These are phyloP conservation scores for Columba guinea DNA, from an alignment of 2,797 vertebrate genomes.

Conservation along the genomic window DNA sequence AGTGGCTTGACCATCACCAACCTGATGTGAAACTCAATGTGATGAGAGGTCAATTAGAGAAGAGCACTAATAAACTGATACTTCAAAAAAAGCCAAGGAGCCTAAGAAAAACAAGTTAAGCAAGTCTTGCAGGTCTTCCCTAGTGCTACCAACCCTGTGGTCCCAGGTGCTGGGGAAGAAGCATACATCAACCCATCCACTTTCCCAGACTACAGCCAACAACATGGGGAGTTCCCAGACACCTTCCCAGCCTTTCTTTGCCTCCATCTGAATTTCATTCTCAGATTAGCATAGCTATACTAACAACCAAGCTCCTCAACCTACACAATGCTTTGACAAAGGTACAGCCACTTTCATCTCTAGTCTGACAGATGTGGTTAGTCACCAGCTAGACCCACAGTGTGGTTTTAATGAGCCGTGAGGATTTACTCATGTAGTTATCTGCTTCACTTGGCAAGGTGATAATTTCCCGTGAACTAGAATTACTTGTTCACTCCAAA, in stretches of 20 bases:
- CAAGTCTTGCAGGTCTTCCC: neutral
- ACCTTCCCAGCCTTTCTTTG: neutral
- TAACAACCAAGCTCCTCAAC: neutral
- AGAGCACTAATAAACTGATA: neutral
- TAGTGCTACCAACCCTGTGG: neutral
- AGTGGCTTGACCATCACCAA: neutral
- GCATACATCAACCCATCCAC: neutral
- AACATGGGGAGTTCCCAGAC: neutral
- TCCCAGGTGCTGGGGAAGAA: neutral
- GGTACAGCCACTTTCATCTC: neutral
- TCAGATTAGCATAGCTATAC: neutral
- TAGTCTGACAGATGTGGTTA: neutral
- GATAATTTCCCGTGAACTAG: neutral
- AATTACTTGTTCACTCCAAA: neutral
- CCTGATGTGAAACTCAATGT: fast-evolving
- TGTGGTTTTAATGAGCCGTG: neutral
- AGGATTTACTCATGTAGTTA: neutral
- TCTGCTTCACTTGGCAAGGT: neutral
- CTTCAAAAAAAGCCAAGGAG: neutral
- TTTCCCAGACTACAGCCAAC: neutral
- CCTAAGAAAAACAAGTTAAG: neutral
- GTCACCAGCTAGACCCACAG: neutral
- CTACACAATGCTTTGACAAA: neutral
- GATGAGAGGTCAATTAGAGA: neutral
- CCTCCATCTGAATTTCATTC: neutral